Percentiles rank a stretch among this genome's conserved stretches.
These are phyloP conservation scores for Chymomyza procnemis DNA, from an alignment of 2,888 invertebrate genomes.

Conservation along the genomic window DNA sequence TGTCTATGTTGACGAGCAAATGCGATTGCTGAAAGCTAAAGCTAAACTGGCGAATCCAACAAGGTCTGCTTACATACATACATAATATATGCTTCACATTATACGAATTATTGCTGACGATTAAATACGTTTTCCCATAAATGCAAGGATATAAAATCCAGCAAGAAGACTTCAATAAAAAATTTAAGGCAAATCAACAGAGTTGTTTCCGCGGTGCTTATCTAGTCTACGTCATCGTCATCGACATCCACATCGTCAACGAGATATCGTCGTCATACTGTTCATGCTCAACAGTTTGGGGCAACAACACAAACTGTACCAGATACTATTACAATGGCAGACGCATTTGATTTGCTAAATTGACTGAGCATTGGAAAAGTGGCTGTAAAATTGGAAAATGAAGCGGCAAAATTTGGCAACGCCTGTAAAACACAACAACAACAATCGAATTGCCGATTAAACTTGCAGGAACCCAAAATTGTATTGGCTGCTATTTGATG, in stretches of 20 bases:
- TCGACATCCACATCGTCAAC: slow-evolving; percentile 11
- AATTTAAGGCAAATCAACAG: background rate
- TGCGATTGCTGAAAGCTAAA: slow-evolving; percentile 49
- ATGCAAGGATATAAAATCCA: slow-evolving; percentile 61
- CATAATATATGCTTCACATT: slow-evolving; percentile 12
- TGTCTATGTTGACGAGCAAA: background rate
- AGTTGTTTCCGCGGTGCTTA: slow-evolving; percentile 2
- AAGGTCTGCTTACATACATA: slow-evolving; percentile 12
- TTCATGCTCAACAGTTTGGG: slow-evolving; percentile 31
- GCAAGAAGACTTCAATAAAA: slow-evolving; percentile 48
- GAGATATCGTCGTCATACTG: too few relatives aligned
- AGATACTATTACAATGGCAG: background rate
- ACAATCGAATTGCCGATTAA: slow-evolving; percentile 10
- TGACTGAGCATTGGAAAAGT: slow-evolving; percentile 68
- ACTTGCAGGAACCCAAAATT: background rate
- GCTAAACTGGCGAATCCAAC: slow-evolving; percentile 7
- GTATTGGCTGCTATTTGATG: background rate
- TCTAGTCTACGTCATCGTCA: slow-evolving; percentile 28
- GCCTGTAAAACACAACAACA: slow-evolving; percentile 3
- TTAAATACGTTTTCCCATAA: slow-evolving; percentile 70
- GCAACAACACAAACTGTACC: slow-evolving; percentile 23
- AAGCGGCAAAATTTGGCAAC: slow-evolving; percentile 16
- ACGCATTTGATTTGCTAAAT: slow-evolving; percentile 65
- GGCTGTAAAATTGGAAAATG: slow-evolving; percentile 58
- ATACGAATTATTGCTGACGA: slow-evolving; percentile 56